A percentile compares a stretch with the other conserved stretches of the same genome.
These are phyloP conservation scores for Ceratosolen fusciceps DNA, from an alignment of 1,140 invertebrate genomes.

Conservation along the genomic window DNA sequence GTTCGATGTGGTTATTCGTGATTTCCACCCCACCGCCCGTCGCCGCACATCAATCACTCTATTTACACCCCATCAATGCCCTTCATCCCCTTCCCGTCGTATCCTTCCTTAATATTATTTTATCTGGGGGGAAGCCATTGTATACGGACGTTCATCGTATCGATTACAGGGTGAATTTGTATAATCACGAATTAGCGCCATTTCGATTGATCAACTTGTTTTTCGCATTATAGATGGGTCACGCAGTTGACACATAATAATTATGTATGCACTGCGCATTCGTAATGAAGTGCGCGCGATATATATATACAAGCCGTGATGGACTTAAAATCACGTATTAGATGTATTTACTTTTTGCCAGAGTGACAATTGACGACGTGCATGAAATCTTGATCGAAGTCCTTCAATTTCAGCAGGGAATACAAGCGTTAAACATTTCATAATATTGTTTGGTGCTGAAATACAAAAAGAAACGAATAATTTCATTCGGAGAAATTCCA, in stretches of 20 bases:
- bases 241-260: constrained; percentile 30
- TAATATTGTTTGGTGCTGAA: constrained; percentile 10
- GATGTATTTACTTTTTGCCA: constrained; percentile 46
- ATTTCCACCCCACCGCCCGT: background rate
- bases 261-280: constrained; percentile 36
- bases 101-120: background rate
- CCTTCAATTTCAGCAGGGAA: constrained; percentile 8
- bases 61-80: no score
- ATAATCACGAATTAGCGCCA: constrained; percentile 26
- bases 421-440: background rate
- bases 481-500: no score
- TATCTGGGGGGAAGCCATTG: constrained; percentile 39
- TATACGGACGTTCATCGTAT: constrained; percentile 27
- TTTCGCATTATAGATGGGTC: constrained; percentile 12
- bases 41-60: no score
- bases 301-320: constrained; percentile 10
- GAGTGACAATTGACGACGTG: constrained; percentile 43
- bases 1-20: constrained; percentile 24
- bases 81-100: no score
- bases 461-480: background rate
- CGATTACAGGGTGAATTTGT: constrained; percentile 47
- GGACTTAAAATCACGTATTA: constrained; percentile 40
- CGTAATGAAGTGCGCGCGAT: constrained; percentile 7
- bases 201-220: constrained; percentile 36
- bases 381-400: constrained; percentile 47